Evolutionary conservation across 2,888 invertebrate genomes (phyloP), one percentile per base, ranked within the genome.

Genomic region (Apamea monoglypha): DNA sequence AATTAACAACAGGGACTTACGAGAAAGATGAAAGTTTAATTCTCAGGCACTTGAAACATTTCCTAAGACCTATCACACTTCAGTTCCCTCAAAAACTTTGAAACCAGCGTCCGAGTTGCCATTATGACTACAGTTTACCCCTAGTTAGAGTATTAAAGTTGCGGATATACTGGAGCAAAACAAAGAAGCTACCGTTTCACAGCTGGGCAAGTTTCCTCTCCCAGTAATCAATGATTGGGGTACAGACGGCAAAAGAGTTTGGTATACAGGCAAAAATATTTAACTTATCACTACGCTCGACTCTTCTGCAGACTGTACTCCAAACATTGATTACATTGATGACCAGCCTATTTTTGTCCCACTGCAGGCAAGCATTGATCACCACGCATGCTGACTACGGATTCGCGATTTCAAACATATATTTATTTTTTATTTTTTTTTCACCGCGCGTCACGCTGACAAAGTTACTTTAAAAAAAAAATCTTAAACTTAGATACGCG

Each of bases 141-240:
- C 56, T 82, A 70, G 79, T 78, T 70, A 63, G 14, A 73, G 76
- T 75, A 81, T 68, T 82, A 74, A 84, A 84, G 25, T 84, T 73
- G 63, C 36, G 75, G 69, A 81, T 83, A 81, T 21, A 86, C 66
- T 32, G 59, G 56, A 80, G 69, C 76, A 78, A 85, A 88, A 88
- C 81, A 80, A 88, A 78, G 76, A 78, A 76, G 69, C 72, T 53
- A 59, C 64, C 56, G 78, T 86, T 87, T 86, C 86, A 86, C 86
- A 84, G 80, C 78, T 84, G 80, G 73, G 12, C 40, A 75, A 75
- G 87, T 78, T 80, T 74, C 78, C 56, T 74, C 81, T 74, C 50
- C 40, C 59, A 64, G 77, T 78, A 84, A 86, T 86, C 87, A 88
- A 87, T 86, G 86, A 88, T 86, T 81, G 76, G 76, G 78, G 76